Evolutionary conservation across 2,113 vertebrate genomes (phyloP).

Genomic region (Crocuta crocuta): DNA sequence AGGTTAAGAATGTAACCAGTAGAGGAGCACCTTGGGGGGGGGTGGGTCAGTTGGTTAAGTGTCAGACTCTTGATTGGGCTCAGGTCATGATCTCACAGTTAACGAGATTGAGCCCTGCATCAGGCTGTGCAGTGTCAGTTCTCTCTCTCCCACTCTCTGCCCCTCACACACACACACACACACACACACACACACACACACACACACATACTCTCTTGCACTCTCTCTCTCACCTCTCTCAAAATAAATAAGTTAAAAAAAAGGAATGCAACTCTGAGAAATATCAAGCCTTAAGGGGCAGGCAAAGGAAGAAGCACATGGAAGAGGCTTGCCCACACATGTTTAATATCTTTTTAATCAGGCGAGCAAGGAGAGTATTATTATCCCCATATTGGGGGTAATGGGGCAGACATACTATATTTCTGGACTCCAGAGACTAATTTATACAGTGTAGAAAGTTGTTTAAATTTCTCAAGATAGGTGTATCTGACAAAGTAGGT

Average conservation of each 20-base stretch:
- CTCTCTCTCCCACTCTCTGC: no score
- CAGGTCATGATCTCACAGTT: no score
- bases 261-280: background rate
- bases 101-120: no score
- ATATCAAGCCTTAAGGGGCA: background rate
- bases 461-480: background rate
- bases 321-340: background rate
- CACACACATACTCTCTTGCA: no score
- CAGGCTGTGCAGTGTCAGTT: no score
- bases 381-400: background rate
- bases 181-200: no score
- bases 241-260: no score
- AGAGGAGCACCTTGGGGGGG: no score
- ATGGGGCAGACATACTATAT: background rate
- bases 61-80: no score
- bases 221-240: no score
- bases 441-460: background rate
- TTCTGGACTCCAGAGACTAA: background rate
- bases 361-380: background rate
- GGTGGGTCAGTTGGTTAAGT: no score
- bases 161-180: no score
- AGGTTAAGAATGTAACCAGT: background rate
- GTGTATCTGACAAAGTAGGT: background rate
- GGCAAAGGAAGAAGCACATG: rapidly evolving
- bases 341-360: background rate